These are phyloP conservation scores for Watsonalla cultraria DNA, from an alignment of 2,888 invertebrate species.

Conservation along the genomic window DNA sequence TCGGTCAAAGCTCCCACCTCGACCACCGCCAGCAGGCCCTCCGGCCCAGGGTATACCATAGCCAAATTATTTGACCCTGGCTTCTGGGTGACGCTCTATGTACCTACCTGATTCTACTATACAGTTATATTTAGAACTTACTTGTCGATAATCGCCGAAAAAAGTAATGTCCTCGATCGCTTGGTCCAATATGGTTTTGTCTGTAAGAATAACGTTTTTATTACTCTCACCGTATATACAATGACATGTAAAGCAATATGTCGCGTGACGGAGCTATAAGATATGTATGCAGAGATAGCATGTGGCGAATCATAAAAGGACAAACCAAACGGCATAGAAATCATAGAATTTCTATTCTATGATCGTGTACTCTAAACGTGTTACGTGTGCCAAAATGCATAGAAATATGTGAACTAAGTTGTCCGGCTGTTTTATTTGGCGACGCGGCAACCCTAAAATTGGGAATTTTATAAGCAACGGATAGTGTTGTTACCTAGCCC, in stretches of 20 bases:
- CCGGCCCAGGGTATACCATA: too few species aligned
- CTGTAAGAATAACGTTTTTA: constrained; percentile 60
- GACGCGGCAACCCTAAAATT: too few species aligned
- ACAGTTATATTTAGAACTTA: constrained; percentile 37
- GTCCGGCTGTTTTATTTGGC: too few species aligned
- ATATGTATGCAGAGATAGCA: constrained; percentile 33
- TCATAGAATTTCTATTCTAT: constrained; percentile 10
- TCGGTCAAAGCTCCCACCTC: too few species aligned
- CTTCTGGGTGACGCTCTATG: too few species aligned
- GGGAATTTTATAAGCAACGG: too few species aligned
- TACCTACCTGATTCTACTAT: neutral
- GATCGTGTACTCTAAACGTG: neutral
- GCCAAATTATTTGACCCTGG: too few species aligned
- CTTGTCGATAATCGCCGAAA: constrained; percentile 76
- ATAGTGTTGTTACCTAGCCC: too few species aligned
- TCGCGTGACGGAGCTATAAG: constrained; percentile 40
- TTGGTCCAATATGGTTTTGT: constrained; percentile 82
- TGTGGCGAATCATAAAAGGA: constrained; percentile 47
- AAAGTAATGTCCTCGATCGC: constrained; percentile 81
- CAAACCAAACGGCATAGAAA: constrained; percentile 16
- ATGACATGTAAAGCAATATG: constrained; percentile 20
- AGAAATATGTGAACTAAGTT: too few species aligned
- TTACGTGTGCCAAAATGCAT: too few species aligned
- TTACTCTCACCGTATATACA: neutral
- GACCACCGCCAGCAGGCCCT: too few species aligned